Percentiles rank a stretch among this genome's conserved stretches.
phyloP scores from a whole-genome alignment of 2,888 invertebrate genomes.

The Thumatha senex region DNA sequence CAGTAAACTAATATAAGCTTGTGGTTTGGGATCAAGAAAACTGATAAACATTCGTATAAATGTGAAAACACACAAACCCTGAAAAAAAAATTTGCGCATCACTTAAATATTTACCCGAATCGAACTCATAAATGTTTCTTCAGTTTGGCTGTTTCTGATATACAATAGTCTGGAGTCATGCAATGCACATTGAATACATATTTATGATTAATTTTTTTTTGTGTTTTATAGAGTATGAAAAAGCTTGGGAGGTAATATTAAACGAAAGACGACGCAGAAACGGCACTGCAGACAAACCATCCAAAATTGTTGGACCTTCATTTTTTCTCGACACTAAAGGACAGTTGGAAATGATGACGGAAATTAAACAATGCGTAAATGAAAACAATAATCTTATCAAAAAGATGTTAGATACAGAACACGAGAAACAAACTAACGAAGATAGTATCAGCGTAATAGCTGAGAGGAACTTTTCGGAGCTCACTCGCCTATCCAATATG shows the following conservation, averaged over 20 bases:
- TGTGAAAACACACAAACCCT: no score
- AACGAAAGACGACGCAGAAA: slow-evolving; percentile 85
- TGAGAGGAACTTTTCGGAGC: slow-evolving; percentile 75
- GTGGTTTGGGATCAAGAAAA: no score
- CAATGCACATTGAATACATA: background rate
- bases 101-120: no score
- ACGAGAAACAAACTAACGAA: slow-evolving; percentile 37
- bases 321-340: slow-evolving; percentile 53
- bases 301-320: background rate
- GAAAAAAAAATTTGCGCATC: no score
- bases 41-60: no score
- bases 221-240: slow-evolving; percentile 82
- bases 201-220: no score
- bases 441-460: slow-evolving; percentile 67
- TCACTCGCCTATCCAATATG: slow-evolving; percentile 74
- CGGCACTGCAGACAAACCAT: slow-evolving; percentile 36
- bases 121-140: no score
- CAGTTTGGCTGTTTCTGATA: no score
- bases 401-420: slow-evolving; percentile 57
- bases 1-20: no score
- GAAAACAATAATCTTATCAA: slow-evolving; percentile 77
- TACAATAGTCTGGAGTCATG: no score
- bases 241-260: slow-evolving; percentile 85
- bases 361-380: slow-evolving; percentile 71
- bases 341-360: slow-evolving; percentile 68